phyloP scores from a whole-genome alignment of 2,888 invertebrate species.

The Hipparchia semele region DNA sequence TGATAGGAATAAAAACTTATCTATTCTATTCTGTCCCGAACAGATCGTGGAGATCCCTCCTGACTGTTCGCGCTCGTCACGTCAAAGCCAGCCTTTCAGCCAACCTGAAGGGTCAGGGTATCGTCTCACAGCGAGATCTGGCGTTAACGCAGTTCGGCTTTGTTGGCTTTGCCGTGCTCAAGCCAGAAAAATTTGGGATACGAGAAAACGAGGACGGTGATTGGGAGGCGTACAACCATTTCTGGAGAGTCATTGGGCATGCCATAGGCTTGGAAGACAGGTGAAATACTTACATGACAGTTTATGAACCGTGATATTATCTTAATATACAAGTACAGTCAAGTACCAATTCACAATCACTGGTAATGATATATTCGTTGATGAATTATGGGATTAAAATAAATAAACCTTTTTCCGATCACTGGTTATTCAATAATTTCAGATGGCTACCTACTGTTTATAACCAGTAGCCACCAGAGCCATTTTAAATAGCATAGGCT shows the following conservation, averaged over 20 bases:
- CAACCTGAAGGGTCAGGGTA: constrained; percentile 70
- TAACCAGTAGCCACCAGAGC: no score
- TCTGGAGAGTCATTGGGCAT: constrained; percentile 93
- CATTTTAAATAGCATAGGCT: no score
- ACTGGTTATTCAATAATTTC: no score
- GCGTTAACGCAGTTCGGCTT: constrained; percentile 94
- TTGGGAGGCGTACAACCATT: constrained; percentile 89
- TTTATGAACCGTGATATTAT: background rate
- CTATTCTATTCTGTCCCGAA: no score
- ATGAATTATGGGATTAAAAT: no score
- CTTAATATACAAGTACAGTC: no score
- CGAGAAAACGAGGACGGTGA: constrained; percentile 83
- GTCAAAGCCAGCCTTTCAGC: constrained; percentile 82
- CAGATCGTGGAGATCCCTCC: constrained; percentile 87
- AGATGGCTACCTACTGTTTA: no score
- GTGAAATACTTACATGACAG: constrained; percentile 55
- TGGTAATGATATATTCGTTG: no score
- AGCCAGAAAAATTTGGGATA: constrained; percentile 86
- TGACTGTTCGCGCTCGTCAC: constrained; percentile 86
- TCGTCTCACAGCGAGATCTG: constrained; percentile 92
- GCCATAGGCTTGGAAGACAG: constrained; percentile 92
- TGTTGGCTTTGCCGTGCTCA: constrained; percentile 88
- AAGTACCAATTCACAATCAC: no score
- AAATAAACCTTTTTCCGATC: no score
- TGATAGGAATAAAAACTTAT: no score